Evolutionary conservation across 1,140 invertebrate genomes (phyloP).

Genomic region (Bombus breviceps): DNA sequence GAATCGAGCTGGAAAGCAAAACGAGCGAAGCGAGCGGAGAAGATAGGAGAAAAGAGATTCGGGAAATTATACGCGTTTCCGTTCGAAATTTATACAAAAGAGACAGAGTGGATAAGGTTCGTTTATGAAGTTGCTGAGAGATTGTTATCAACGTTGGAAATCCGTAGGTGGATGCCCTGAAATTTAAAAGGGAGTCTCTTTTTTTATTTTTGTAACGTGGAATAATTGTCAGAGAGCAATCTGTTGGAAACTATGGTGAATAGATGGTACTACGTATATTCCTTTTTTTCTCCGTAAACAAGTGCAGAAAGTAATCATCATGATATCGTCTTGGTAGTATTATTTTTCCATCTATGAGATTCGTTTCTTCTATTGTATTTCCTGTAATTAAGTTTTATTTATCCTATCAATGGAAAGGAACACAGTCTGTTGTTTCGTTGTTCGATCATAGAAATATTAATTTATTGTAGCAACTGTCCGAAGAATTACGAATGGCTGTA

Average conservation of each 20-base stretch:
- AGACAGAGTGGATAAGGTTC: no score
- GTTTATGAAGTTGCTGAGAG: background rate
- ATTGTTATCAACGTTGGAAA: background rate
- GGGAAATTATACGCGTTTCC: constrained; percentile 1
- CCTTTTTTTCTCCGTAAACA: no score
- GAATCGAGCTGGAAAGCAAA: constrained; percentile 16
- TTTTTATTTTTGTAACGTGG: background rate
- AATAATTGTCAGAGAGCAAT: background rate
- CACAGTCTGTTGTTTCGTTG: no score
- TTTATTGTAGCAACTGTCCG: background rate
- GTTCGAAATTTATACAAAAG: background rate
- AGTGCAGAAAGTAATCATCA: no score
- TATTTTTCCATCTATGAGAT: no score
- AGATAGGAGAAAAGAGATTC: background rate
- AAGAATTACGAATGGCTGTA: background rate
- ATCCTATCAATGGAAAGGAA: no score
- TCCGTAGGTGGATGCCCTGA: no score
- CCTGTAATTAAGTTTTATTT: no score
- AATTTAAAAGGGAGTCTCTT: background rate
- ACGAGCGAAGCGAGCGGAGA: background rate
- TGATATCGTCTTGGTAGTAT: no score
- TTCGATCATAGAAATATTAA: background rate
- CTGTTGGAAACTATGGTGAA: background rate
- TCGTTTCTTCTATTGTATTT: no score
- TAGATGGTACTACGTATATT: background rate